Conservation (phyloP, 2,797 vertebrate genomes). For the Craterocephalus amniculus region DNA sequence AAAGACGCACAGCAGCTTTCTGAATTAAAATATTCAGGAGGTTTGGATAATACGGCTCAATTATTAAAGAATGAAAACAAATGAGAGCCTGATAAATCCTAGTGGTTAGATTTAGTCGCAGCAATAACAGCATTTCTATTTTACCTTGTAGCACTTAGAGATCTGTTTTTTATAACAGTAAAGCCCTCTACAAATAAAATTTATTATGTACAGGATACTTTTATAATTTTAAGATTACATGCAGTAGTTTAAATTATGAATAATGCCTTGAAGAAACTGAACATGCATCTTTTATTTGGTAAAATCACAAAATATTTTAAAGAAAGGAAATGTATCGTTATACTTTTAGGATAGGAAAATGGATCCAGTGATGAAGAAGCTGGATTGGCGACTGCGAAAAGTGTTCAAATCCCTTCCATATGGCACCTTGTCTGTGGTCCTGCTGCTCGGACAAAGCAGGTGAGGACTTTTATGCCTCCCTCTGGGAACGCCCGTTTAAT, state of each 20-base stretch:
- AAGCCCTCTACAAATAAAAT: too few species aligned
- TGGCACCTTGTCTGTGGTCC: slow-evolving; percentile 85
- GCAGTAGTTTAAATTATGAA: too few species aligned
- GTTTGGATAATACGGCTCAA: too few species aligned
- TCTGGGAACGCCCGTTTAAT: neutral
- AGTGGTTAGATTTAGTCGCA: neutral
- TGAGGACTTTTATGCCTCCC: slow-evolving; percentile 34
- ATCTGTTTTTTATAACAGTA: too few species aligned
- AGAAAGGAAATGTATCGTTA: neutral
- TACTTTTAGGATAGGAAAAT: slow-evolving; percentile 72
- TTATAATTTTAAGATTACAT: neutral
- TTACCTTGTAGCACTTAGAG: too few species aligned
- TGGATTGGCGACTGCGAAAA: slow-evolving; percentile 83
- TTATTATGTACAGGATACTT: neutral
- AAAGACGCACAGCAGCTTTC: neutral
- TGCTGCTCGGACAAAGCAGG: slow-evolving; percentile 83
- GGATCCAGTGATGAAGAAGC: slow-evolving; percentile 75
- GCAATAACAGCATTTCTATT: neutral
- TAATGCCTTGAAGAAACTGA: neutral
- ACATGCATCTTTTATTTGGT: neutral
- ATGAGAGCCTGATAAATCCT: neutral
- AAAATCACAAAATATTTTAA: neutral
- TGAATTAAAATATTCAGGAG: too few species aligned
- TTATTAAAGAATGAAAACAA: too few species aligned
- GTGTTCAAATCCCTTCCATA: slow-evolving; percentile 83